Percentiles rank a stretch among this genome's conserved stretches.
These are phyloP conservation scores for Stomorhina lunata DNA, from an alignment of 2,888 invertebrate species.

Conservation along the genomic window DNA sequence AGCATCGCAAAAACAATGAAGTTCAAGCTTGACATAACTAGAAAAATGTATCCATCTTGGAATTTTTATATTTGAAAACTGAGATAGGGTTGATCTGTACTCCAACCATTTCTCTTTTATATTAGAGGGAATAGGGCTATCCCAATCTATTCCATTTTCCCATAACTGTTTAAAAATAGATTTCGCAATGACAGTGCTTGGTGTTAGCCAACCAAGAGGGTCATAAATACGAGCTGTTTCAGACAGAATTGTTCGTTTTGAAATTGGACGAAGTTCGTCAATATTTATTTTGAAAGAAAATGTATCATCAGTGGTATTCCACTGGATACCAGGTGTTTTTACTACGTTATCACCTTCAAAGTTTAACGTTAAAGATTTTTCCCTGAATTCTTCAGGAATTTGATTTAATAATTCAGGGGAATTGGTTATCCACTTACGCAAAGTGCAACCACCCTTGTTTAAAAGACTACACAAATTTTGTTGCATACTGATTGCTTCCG, in stretches of 20 bases:
- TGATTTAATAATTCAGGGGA: too few relatives aligned
- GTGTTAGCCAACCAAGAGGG: slow-evolving; percentile 9
- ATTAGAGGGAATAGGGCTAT: not conserved
- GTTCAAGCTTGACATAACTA: too few relatives aligned
- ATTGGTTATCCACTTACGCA: slow-evolving; percentile 1
- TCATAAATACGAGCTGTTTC: slow-evolving; percentile 17
- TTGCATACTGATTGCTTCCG: not conserved
- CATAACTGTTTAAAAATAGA: slow-evolving; percentile 26
- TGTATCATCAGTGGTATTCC: not conserved
- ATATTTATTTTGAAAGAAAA: not conserved
- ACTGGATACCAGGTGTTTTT: not conserved
- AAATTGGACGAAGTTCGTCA: not conserved
- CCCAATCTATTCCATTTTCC: not conserved
- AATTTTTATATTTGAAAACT: not conserved
- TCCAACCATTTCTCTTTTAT: not conserved
- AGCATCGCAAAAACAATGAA: too few relatives aligned
- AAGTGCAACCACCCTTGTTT: not conserved
- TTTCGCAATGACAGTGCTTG: slow-evolving; percentile 5
- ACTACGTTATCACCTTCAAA: too few relatives aligned
- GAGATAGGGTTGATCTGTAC: not conserved
- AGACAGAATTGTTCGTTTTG: slow-evolving; percentile 13
- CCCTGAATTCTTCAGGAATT: too few relatives aligned
- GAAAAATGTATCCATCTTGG: too few relatives aligned
- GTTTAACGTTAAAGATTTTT: too few relatives aligned
- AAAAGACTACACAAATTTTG: too few relatives aligned